These are phyloP conservation scores for Leptopilina syphax DNA, from an alignment of 2,888 invertebrate genomes.

Conservation along the genomic window DNA sequence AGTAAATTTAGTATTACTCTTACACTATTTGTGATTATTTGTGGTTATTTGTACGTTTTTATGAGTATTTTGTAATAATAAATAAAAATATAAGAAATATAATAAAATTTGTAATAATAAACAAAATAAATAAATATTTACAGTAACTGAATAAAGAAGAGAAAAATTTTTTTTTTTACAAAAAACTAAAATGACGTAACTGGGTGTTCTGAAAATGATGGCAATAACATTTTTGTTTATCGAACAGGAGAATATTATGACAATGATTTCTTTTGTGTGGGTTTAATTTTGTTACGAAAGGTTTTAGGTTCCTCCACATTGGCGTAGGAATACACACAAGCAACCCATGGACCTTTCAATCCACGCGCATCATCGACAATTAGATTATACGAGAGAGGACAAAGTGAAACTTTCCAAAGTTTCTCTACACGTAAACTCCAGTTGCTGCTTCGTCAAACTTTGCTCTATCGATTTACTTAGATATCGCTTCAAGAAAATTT, in stretches of 20 bases:
- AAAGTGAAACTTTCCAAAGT: slow-evolving; percentile 55
- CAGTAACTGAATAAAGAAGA: too few relatives aligned
- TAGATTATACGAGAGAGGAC: slow-evolving; percentile 51
- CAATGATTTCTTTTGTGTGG: background rate
- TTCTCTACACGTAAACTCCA: slow-evolving; percentile 48
- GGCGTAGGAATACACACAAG: background rate
- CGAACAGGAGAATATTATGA: background rate
- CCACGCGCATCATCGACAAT: slow-evolving; percentile 47
- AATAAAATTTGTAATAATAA: too few relatives aligned
- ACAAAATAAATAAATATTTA: too few relatives aligned
- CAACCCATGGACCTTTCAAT: slow-evolving; percentile 21
- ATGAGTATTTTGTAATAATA: too few relatives aligned
- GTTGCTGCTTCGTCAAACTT: slow-evolving; percentile 52
- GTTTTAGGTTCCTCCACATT: background rate
- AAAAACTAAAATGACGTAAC: too few relatives aligned
- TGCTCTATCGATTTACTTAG: slow-evolving; percentile 54
- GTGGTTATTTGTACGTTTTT: too few relatives aligned
- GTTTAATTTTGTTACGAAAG: background rate
- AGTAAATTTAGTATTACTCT: too few relatives aligned
- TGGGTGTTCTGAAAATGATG: too few relatives aligned
- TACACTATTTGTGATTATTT: too few relatives aligned
- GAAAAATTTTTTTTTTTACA: too few relatives aligned
- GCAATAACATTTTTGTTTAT: too few relatives aligned
- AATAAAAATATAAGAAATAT: too few relatives aligned
- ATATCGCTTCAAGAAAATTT: slow-evolving; percentile 18